Evolutionary conservation across 2,797 vertebrate genomes (phyloP).

Genomic region (Phalanger gymnotis): DNA sequence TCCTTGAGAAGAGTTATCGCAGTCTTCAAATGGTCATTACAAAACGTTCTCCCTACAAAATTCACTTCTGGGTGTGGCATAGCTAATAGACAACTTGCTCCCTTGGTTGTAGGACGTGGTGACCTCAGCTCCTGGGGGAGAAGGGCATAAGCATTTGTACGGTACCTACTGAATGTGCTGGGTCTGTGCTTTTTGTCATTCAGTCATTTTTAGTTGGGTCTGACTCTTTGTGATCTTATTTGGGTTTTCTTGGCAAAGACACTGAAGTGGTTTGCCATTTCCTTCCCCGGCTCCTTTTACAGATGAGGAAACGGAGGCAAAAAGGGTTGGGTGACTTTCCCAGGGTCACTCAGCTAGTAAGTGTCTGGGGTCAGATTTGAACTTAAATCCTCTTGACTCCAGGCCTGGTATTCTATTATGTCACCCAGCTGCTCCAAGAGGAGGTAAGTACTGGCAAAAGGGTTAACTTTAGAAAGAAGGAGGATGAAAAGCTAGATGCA

Average conservation of each 20-base stretch:
- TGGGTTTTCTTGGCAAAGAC: background rate
- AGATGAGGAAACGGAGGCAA: background rate
- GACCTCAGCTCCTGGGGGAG: background rate
- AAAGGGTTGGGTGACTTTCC: background rate
- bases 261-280: background rate
- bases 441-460: too few species aligned
- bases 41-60: background rate
- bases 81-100: background rate
- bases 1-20: background rate
- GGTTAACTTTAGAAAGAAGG: too few species aligned
- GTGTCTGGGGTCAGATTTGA: background rate
- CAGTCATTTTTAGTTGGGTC: background rate
- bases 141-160: background rate
- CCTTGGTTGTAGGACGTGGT: background rate
- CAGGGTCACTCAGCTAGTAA: conserved; percentile 15
- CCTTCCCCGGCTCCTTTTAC: background rate
- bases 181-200: background rate
- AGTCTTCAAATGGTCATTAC: background rate
- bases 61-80: background rate
- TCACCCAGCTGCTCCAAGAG: too few species aligned
- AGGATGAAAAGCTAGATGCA: too few species aligned
- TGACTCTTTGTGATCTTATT: background rate
- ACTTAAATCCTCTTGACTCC: too few species aligned
- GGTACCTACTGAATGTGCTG: background rate
- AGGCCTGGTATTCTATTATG: too few species aligned